These are phyloP conservation scores for Ophion obscuratus DNA, from an alignment of 2,888 invertebrate genomes.

Conservation along the genomic window DNA sequence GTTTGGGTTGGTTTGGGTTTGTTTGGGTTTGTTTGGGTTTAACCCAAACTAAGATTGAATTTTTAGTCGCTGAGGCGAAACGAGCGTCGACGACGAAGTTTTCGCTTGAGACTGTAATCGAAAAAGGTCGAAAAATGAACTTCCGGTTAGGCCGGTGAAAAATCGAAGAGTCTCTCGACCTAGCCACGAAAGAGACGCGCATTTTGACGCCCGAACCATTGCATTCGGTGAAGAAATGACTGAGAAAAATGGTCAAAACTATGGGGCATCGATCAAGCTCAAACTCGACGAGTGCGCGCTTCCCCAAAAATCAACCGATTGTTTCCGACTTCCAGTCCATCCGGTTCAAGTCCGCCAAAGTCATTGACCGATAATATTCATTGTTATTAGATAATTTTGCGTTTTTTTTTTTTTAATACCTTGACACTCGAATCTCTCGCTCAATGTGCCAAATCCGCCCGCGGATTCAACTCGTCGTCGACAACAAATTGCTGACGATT, in stretches of 20 bases:
- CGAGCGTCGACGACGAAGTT: background rate
- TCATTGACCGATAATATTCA: background rate
- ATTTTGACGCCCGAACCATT: background rate
- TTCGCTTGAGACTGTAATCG: background rate
- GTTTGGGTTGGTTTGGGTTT: too few relatives aligned
- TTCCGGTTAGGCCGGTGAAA: background rate
- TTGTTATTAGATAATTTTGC: background rate
- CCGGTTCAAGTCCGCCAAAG: background rate
- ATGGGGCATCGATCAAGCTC: background rate
- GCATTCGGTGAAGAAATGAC: background rate
- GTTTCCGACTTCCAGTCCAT: background rate
- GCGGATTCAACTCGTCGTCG: slow-evolving; percentile 40
- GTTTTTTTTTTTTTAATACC: background rate
- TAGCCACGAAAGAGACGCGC: background rate
- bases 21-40: too few relatives aligned
- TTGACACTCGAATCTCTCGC: background rate
- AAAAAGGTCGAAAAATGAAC: background rate
- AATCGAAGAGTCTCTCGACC: background rate
- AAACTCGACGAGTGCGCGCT: background rate
- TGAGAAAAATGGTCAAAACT: background rate
- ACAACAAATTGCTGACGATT: background rate
- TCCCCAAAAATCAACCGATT: background rate
- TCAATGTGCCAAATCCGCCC: slow-evolving; percentile 55
- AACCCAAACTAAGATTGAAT: too few relatives aligned
- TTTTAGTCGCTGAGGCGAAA: too few relatives aligned